Evolutionary conservation across 2,113 vertebrate species (phyloP).

Genomic region (Odocoileus virginianus): DNA sequence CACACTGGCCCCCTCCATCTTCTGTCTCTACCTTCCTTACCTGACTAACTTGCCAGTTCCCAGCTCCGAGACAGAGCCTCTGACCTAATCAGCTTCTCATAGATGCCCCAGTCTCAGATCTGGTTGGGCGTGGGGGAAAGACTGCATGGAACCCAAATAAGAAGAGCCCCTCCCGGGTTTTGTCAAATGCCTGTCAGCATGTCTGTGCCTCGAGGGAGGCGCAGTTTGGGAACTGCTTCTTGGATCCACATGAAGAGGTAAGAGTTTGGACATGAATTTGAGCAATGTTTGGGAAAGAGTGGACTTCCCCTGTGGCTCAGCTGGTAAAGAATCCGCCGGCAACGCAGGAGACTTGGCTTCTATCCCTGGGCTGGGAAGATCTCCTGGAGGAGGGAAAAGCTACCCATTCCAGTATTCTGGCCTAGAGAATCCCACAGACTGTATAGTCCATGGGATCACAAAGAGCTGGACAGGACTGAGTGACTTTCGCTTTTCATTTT

Average conservation of each 20-base stretch:
- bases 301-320: not conserved
- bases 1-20: accelerated
- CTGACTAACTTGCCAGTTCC: too few species aligned
- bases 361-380: not conserved
- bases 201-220: not conserved
- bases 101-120: not conserved
- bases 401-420: not conserved
- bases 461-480: not conserved
- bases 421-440: not conserved
- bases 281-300: not conserved
- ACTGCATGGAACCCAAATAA: not conserved
- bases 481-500: too few species aligned
- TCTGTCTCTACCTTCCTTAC: not conserved
- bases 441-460: not conserved
- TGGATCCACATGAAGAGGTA: not conserved
- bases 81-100: not conserved
- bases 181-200: too few species aligned
- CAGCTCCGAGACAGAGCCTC: accelerated
- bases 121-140: not conserved
- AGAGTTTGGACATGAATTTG: not conserved
- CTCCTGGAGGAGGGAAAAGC: not conserved
- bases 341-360: not conserved
- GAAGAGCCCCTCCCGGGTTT: accelerated
- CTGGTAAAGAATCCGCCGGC: not conserved
- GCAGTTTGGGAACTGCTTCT: accelerated